These are phyloP conservation scores for Phylloscopus trochilus DNA, from an alignment of 2,113 vertebrate species.

Conservation along the genomic window DNA sequence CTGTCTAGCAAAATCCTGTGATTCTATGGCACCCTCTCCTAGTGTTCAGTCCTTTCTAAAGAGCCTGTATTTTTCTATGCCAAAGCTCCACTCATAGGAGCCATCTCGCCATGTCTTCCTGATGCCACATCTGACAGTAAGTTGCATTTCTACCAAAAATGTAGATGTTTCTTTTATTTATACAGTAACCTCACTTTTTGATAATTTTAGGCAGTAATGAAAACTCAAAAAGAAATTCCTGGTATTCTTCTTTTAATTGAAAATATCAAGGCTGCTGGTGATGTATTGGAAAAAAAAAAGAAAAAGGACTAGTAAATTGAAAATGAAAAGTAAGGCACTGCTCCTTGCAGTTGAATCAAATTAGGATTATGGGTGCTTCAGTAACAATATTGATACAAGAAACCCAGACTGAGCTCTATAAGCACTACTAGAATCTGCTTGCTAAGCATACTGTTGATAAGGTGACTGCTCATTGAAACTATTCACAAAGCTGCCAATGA, in stretches of 20 bases:
- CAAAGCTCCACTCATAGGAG: background rate
- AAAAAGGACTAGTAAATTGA: background rate
- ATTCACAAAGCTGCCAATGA: background rate
- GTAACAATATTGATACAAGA: background rate
- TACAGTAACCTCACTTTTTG: background rate
- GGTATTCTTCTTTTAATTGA: background rate
- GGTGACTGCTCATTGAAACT: background rate
- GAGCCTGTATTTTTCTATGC: background rate
- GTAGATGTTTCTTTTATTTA: background rate
- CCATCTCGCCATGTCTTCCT: too few relatives aligned
- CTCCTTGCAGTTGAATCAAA: background rate
- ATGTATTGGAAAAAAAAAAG: background rate
- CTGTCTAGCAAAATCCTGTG: background rate
- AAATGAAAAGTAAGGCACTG: background rate
- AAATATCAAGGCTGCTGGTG: background rate
- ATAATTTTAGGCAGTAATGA: background rate
- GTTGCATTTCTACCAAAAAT: background rate
- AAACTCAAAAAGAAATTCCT: background rate
- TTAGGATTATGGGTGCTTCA: background rate
- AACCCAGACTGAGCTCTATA: background rate
- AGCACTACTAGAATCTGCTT: background rate
- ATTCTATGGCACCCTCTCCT: fast-evolving
- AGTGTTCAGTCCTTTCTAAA: background rate
- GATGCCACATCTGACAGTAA: background rate
- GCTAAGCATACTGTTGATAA: background rate